Evolutionary conservation across 1,140 invertebrate species (phyloP), one percentile per base, ranked within the genome.

Genomic region (Apocrypta bakeri): DNA sequence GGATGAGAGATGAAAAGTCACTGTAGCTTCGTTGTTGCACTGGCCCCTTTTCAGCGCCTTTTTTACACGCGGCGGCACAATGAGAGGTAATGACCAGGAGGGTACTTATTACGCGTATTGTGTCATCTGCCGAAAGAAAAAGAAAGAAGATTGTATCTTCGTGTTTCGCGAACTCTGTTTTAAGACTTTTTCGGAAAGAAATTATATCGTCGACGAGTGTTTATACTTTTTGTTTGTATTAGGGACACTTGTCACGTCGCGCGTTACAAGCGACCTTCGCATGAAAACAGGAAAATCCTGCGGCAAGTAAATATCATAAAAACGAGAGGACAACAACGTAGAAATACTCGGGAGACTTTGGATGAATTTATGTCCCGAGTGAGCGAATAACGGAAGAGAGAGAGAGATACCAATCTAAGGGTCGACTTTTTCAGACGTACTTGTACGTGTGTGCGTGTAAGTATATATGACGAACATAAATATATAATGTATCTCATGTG

Each of bases 21-120:
- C 48, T 56, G 48, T 37, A 56, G 48, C 48, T 56, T 1, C 17
- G 64, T 68, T 25, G 64, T n/a, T n/a, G n/a, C n/a, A n/a, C 17
- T 31, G 17, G 27, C 9, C 56, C 61, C 74, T 64, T 76, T 76
- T 76, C 56, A 76, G 8, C 56, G 27, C 61, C 74, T 31, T 63
- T 76, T 76, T 63, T 63, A 7, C 24, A 7, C n/a, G 2, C n/a
- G 2, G 24, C 17, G 1, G 31, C 76, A 78, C 76, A 78, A 78
- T 68, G 76, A 40, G 33, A 42, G 31, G 33, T 78, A 72, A 68
- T 78, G 63, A 78, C 25, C n/a, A 40, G 24, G 31, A 78, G 37
- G n/a, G 63, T 37, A 68, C 33, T 78, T 78, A 78, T 78, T 68
- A 42, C 76, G 12, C 69, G 8, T 11, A 37, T 72, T 72, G 69